A percentile compares a stretch with the other conserved stretches of the same genome.
phyloP scores from a whole-genome alignment of 1,140 invertebrate genomes.

The Ephestia elutella region DNA sequence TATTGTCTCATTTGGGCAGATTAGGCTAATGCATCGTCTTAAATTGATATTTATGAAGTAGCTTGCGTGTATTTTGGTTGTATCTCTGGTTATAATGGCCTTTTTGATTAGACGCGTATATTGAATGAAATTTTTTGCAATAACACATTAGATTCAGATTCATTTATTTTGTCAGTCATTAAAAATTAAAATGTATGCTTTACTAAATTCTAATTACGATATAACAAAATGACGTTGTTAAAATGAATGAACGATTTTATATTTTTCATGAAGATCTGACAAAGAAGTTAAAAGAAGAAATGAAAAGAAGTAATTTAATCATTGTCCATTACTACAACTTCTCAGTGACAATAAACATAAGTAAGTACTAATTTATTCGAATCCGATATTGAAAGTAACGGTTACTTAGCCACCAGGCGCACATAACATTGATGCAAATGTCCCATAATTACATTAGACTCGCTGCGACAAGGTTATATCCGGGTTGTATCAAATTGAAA shows the following conservation, averaged over 20 bases:
- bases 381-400: slow-evolving; percentile 41
- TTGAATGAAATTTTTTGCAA: no score
- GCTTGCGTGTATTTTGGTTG: no score
- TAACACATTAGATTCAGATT: no score
- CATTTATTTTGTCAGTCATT: no score
- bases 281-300: neutral
- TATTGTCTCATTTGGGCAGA: neutral
- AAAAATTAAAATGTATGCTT: no score
- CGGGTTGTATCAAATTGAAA: slow-evolving; percentile 39
- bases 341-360: slow-evolving; percentile 11
- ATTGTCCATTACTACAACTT: neutral
- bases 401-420: slow-evolving; percentile 37
- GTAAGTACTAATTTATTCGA: slow-evolving; percentile 22
- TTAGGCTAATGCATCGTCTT: neutral
- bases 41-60: neutral
- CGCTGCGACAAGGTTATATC: slow-evolving; percentile 37
- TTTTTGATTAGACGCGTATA: no score
- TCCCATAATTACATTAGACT: slow-evolving; percentile 39
- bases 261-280: no score
- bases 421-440: slow-evolving; percentile 54
- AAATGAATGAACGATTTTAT: no score
- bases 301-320: neutral
- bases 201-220: no score
- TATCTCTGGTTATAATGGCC: no score
- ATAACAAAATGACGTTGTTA: no score